Base-by-base conservation (phyloP, 2,888 invertebrate species). In the Napeogenes inachia region DNA sequence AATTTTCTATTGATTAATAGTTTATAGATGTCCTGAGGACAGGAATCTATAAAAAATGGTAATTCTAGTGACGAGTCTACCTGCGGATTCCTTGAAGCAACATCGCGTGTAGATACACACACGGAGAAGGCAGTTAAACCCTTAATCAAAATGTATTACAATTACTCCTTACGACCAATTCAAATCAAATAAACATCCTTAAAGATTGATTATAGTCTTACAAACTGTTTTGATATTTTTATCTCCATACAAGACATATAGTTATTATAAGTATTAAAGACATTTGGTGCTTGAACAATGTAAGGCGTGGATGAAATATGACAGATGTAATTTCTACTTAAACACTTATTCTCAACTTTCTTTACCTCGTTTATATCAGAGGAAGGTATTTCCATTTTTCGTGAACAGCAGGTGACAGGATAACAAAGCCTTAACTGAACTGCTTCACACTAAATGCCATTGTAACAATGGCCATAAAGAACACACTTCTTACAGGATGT, bases 41-140 rank as follows among this genome's bases (percentile, higher is more conserved):
- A 62, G 45, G 13, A 63, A 61, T 57, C 62, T 60, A 59, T 61
- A 60, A 42, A 57, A 58, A 55, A 54, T 57, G 54, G 58, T 61
- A 56, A 45, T 45, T 60, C 45, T 65, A 63, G 59, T 57, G 60
- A 65, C 65, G 60, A 56, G 61, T 61, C 78, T 86, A 86, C 84
- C 87, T 85, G 87, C 77, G 79, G 76, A 80, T 84, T 85, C 85
- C 77, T 75, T 86, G 87, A 87, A 87, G 78, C 79, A 74, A 75
- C 59, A 78, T 87, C 80, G 87, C 85, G 86, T 87, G 86, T 79
- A 60, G 61, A 61, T 63, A 54, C 57, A 56, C 59, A 60, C 50
- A 63, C 54, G 21, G 21, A 54, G 54, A 56, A 59, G 62, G 61
- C 53, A 56, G 35, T 62, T 54, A 32, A 59, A 54, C 58, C 66